Evolutionary conservation across 30 jellyfish, hydroid and myxozoan species (phyloP), one percentile per base, ranked within the genome.

Genomic region (Aurelia aurita complex sp. Pacific): DNA sequence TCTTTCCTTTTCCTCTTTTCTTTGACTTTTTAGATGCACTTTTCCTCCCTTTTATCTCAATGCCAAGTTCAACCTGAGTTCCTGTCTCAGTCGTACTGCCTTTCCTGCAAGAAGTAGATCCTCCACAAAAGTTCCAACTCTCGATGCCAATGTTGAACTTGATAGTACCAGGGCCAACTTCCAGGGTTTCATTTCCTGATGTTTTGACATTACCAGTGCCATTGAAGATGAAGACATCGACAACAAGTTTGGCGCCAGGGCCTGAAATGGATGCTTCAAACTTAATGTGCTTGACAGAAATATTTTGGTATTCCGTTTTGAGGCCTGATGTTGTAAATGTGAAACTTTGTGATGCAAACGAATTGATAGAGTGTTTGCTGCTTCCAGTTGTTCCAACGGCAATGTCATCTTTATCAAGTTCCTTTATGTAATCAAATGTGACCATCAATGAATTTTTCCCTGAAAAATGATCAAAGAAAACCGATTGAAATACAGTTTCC

Each of bases 41-140:
- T 23, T 23, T 23, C 29, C 29, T 23, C 29, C 29, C 29, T 23
- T 23, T 23, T 23, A 23, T 23, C 29, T 23, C 29, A 23, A 23
- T 23, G 29, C 29, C 29, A 23, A 23, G 29, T 23, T 23, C 29
- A 23, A 23, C 29, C 29, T 23, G 29, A 23, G 29, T 23, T 23
- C 29, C 29, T 23, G 29, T 23, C 29, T 23, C 29, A 23, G 29
- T 23, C 29, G 29, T 8, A 15, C 42, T 40, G 66, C 67, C 82
- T 46, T 72, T 72, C 67, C 8, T 6, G 36, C 82, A 72, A 33
- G 35, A 15, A 40, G 38, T 67, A 6, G 42, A 65, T 4, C 67
- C 82, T 4, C 90, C 90, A 65, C 90, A 80, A 52, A 80, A 80
- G 8, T 70, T 42, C 90, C 90, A 80, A 67, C 34, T 40, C 7